Evolutionary conservation across 2,888 invertebrate genomes (phyloP).

Genomic region (Cactoblastis cactorum): DNA sequence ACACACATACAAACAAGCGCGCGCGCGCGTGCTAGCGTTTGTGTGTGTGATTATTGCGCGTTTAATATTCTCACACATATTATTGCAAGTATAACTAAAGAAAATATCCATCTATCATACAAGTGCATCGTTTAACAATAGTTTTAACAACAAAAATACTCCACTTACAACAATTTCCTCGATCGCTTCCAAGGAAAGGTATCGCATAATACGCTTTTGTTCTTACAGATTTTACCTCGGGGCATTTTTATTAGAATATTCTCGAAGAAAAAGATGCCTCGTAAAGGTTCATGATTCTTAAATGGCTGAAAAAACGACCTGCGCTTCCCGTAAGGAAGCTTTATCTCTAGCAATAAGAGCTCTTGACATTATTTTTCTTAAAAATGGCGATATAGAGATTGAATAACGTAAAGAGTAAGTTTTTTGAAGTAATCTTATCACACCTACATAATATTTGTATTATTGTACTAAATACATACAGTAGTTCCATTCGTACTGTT

Average conservation of each 20-base stretch:
- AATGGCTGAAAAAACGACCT: slow-evolving; percentile 1
- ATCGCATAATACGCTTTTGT: background rate
- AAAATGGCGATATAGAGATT: background rate
- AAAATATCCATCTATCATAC: too few relatives aligned
- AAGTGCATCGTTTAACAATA: background rate
- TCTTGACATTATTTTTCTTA: background rate
- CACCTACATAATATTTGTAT: too few relatives aligned
- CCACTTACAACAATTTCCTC: slow-evolving; percentile 3
- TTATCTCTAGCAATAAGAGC: background rate
- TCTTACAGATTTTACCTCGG: slow-evolving; percentile 1
- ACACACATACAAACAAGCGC: too few relatives aligned
- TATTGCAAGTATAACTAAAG: too few relatives aligned
- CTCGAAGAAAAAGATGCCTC: slow-evolving; percentile 7
- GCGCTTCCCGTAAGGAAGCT: background rate
- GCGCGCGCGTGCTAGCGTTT: too few relatives aligned
- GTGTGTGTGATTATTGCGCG: too few relatives aligned
- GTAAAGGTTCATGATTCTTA: slow-evolving; percentile 14
- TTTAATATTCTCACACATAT: too few relatives aligned
- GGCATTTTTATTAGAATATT: slow-evolving; percentile 5
- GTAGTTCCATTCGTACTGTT: too few relatives aligned
- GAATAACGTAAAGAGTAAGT: background rate
- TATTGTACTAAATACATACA: too few relatives aligned
- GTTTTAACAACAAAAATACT: background rate
- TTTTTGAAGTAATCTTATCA: too few relatives aligned
- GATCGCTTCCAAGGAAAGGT: slow-evolving; percentile 5